These are phyloP conservation scores for Lasioglossum pauxillum DNA, from an alignment of 2,888 invertebrate species.

Conservation along the genomic window DNA sequence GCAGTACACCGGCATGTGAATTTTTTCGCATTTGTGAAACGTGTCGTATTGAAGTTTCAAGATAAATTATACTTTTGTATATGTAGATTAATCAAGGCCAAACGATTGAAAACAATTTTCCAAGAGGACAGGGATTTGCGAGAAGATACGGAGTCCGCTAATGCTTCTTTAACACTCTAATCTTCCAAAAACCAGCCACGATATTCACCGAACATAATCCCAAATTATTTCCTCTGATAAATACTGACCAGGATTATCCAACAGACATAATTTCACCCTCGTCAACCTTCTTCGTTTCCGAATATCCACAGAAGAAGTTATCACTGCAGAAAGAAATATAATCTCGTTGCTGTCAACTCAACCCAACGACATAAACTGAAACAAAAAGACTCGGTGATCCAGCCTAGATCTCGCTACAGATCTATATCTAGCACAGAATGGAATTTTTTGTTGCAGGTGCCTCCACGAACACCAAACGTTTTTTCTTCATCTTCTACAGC, in stretches of 20 bases:
- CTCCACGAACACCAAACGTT: not conserved
- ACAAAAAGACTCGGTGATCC: not conserved
- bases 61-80: not conserved
- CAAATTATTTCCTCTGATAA: not conserved
- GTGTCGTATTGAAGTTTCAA: not conserved
- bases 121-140: not conserved
- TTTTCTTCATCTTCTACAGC: not conserved
- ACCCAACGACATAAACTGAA: conserved; percentile 40
- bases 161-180: not conserved
- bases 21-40: not conserved
- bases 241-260: not conserved
- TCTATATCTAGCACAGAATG: not conserved
- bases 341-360: conserved; percentile 19
- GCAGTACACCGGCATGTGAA: not conserved
- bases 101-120: not conserved
- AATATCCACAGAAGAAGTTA: conserved; percentile 4
- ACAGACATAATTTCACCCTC: conserved; percentile 7
- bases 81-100: not conserved
- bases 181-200: not conserved
- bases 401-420: conserved; percentile 29
- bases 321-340: conserved; percentile 48
- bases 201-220: not conserved
- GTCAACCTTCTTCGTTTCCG: conserved; percentile 11
- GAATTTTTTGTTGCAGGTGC: not conserved
- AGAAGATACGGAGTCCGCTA: not conserved